Conservation (phyloP, 2,888 invertebrate genomes). For the Charanyca ferruginea region DNA sequence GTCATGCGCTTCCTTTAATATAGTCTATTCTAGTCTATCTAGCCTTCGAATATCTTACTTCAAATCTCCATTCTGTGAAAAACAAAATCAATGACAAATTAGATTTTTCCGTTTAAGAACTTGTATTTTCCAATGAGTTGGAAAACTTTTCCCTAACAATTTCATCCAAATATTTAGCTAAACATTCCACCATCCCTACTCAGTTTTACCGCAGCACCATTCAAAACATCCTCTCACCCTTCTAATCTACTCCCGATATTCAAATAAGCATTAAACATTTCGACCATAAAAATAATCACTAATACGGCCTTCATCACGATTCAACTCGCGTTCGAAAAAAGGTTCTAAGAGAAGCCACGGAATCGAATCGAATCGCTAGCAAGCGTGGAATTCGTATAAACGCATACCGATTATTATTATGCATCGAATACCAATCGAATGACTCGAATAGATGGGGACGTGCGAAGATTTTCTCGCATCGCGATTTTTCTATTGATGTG, state of each 20-base stretch:
- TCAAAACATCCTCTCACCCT: background rate
- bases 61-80: no score
- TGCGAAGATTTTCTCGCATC: conserved; percentile 71
- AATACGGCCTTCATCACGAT: conserved; percentile 68
- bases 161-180: background rate
- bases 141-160: no score
- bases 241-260: conserved; percentile 36
- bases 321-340: conserved; percentile 79
- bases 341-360: conserved; percentile 71
- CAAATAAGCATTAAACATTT: conserved; percentile 59
- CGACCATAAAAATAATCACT: conserved; percentile 64
- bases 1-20: no score
- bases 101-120: no score
- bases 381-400: conserved; percentile 80
- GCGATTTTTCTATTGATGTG: conserved; percentile 67
- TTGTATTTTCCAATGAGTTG: no score
- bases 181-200: background rate
- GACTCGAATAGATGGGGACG: conserved; percentile 69
- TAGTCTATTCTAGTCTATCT: no score
- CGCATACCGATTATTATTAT: conserved; percentile 83
- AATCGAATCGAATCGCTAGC: conserved; percentile 72
- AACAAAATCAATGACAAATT: no score
- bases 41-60: no score
- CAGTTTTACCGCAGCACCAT: background rate
- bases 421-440: conserved; percentile 77